Evolutionary conservation across 2,797 vertebrate species (phyloP), one percentile per base, ranked within the genome.

Genomic region (Limnodromus scolopaceus): DNA sequence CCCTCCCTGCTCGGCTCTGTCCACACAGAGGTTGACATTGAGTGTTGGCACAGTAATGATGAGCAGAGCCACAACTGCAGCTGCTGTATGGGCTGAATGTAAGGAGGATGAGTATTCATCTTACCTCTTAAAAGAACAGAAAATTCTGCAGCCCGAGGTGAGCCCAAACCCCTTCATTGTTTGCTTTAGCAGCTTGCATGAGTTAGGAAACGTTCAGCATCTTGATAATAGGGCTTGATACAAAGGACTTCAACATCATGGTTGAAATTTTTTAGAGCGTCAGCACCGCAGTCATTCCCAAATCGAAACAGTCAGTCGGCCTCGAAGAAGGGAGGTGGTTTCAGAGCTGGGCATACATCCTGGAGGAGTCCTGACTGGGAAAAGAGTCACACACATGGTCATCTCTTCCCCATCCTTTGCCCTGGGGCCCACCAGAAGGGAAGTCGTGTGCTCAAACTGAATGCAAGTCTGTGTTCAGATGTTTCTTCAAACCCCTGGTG

Each of bases 351-450:
- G 2, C 1, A 0, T 58, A 20, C 5, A 3, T 28, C n/a, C 63
- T 58, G 51, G 5, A 58, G 25, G 34, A 92, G 24, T 34, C 27
- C 22, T 58, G n/a, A 16, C 18, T 49, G 39, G 13, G n/a, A 58
- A 76, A 84, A 28, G 9, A 79, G 13, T 3, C n/a, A 66, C 0
- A 1, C 43, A n/a, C 4, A 5, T 0, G 0, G 11, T 43, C 25
- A 25, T 16, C 65, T 72, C 24, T 78, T 75, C 32, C 39, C 24
- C 43, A 39, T 55, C 28, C 39, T 72, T 69, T 63, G 39, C n/a
- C 49, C n/a, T 22, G 18, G 15, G 16, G 38, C 11, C 23, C 23
- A 75, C 27, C 36, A 9, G 84, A 77, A 80, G 23, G 7, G 63
- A 85, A 68, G 32, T 13, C 2, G 0, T 28, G 32, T 63, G 22